Evolutionary conservation across 2,888 invertebrate species (phyloP), one percentile per base, ranked within the genome.

Genomic region (Drosophila hamatofila): DNA sequence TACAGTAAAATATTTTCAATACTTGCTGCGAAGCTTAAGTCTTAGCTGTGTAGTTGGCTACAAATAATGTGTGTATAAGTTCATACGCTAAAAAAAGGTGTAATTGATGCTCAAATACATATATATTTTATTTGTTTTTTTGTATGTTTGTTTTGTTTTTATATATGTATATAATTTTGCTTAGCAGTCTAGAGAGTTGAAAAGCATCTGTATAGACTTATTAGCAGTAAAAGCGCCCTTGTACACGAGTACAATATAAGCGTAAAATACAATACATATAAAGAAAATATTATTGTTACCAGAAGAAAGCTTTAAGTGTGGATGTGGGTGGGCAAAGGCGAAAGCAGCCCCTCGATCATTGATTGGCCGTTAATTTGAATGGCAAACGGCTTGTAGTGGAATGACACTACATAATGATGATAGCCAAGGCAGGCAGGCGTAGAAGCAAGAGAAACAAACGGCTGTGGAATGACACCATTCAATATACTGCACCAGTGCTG

Each of bases 201-300:
- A 80, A 79, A 89, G 81, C 84, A 88, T 90, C 83, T 81, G 88
- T 87, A 82, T 74, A 83, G 64, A 71, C 70, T 73, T 71, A 66
- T 68, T 78, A 78, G 73, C 88, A 78, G 81, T 81, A 78, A 83
- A 85, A 80, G 84, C 81, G 78, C 73, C 71, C 75, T 70, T 75
- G 71, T 72, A 61, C 69, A 78, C 35, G 72, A 56, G 68, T 62
- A 72, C 58, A 68, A 54, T 64, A 73, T 69, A 78, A 72, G 77
- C 77, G 67, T 78, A 72, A 75, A 71, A 67, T 75, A 78, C 77
- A 70, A 66, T 78, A 78, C 49, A 77, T 90, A 89, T 84, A 89
- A 89, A 90, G 84, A 90, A 85, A 83, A 83, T 80, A 91, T 90
- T 90, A 91, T 90, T 90, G 88, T 89, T 88, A 88, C 88, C 84